These are phyloP conservation scores for Lytechinus variegatus DNA, from an alignment of 35 echinoderm and acorn worm species.

Conservation along the genomic window DNA sequence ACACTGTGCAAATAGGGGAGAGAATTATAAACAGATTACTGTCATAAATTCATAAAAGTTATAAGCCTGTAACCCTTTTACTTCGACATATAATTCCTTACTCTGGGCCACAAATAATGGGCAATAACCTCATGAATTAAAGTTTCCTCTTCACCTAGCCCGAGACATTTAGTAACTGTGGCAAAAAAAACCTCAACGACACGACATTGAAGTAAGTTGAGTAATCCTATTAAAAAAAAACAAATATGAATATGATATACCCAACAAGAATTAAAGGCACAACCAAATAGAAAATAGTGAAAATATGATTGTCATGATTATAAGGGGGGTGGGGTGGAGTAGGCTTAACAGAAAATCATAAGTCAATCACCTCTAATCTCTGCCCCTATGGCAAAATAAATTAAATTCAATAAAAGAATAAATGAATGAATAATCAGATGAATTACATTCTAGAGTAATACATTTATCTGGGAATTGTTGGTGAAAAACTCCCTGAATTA, in stretches of 20 bases:
- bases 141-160: background rate
- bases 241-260: background rate
- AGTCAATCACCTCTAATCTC: background rate
- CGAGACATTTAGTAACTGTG: background rate
- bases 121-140: background rate
- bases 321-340: background rate
- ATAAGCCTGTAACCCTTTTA: background rate
- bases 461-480: background rate
- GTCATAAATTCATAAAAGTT: background rate
- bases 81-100: background rate
- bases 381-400: background rate
- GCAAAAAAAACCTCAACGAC: background rate
- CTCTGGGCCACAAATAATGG: background rate
- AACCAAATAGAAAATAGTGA: background rate
- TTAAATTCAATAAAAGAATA: no score
- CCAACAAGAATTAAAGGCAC: constrained; percentile 1
- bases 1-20: background rate
- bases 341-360: background rate
- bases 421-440: no score
- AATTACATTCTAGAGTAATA: background rate
- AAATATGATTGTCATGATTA: background rate
- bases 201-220: background rate
- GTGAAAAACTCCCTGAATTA: no score
- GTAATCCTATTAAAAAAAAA: background rate
- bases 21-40: background rate